Evolutionary conservation across 2,888 invertebrate genomes (phyloP).

Genomic region (Elegia similella): DNA sequence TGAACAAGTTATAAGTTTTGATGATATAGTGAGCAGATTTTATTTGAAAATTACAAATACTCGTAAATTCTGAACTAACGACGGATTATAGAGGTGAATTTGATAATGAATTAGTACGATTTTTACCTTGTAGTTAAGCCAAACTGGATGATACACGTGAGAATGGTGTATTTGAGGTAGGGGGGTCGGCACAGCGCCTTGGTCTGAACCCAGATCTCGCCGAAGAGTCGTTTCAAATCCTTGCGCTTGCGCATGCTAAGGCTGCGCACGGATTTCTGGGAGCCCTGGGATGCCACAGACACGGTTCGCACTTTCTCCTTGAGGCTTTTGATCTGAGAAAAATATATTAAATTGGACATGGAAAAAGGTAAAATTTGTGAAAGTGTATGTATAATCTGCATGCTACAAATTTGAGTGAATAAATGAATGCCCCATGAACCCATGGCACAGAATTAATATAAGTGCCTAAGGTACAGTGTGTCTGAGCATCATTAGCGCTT

Average conservation of each 20-base stretch:
- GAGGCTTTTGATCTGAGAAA: conserved; percentile 84
- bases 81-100: no score
- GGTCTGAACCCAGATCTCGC: conserved; percentile 88
- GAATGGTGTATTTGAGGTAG: conserved; percentile 87
- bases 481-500: no score
- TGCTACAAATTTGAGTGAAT: no score
- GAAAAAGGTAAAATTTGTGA: no score
- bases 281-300: conserved; percentile 83
- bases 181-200: conserved; percentile 88
- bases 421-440: no score
- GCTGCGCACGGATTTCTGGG: conserved; percentile 85
- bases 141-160: conserved; percentile 91
- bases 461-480: no score
- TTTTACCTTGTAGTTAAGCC: conserved; percentile 88
- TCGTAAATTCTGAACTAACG: no score
- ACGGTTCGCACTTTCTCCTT: conserved; percentile 85
- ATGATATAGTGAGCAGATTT: no score
- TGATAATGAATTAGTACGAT: neutral
- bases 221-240: conserved; percentile 85
- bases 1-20: no score
- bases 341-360: neutral
- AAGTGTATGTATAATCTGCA: no score
- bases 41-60: no score
- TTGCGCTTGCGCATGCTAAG: conserved; percentile 87
- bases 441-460: no score